Evolutionary conservation across 2,797 vertebrate genomes (phyloP).

Genomic region (Mycteria americana): DNA sequence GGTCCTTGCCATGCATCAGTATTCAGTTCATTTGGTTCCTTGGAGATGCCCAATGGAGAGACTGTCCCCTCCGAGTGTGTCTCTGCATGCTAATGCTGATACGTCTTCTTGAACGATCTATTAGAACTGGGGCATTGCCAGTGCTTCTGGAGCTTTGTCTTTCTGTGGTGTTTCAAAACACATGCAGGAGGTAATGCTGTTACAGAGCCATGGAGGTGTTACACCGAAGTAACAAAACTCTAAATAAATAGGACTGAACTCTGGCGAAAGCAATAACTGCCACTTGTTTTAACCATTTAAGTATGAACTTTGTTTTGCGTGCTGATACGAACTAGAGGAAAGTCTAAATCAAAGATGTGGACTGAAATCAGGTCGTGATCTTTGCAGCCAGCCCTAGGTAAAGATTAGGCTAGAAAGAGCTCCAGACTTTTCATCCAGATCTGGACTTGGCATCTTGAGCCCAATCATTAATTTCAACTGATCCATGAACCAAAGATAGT

Average conservation of each 20-base stretch:
- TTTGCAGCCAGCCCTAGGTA: neutral
- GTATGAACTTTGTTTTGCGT: neutral
- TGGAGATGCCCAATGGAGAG: neutral
- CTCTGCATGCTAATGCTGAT: neutral
- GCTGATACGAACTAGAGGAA: neutral
- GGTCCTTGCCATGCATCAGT: neutral
- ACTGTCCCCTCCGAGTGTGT: neutral
- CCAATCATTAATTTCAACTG: neutral
- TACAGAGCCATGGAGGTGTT: neutral
- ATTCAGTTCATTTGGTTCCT: neutral
- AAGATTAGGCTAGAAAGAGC: neutral
- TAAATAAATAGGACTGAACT: neutral
- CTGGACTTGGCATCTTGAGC: conserved; percentile 15
- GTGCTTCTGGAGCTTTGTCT: neutral
- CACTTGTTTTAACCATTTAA: neutral
- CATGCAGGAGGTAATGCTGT: neutral
- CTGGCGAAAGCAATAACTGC: neutral
- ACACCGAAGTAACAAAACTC: neutral
- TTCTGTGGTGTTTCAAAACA: neutral
- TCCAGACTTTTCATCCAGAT: neutral
- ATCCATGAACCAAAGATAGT: neutral
- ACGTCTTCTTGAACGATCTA: neutral
- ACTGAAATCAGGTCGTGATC: neutral
- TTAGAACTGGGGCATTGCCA: neutral
- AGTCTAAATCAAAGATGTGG: neutral